These are phyloP conservation scores for Ahaetulla prasina DNA, from an alignment of 2,113 vertebrate species.

Conservation along the genomic window DNA sequence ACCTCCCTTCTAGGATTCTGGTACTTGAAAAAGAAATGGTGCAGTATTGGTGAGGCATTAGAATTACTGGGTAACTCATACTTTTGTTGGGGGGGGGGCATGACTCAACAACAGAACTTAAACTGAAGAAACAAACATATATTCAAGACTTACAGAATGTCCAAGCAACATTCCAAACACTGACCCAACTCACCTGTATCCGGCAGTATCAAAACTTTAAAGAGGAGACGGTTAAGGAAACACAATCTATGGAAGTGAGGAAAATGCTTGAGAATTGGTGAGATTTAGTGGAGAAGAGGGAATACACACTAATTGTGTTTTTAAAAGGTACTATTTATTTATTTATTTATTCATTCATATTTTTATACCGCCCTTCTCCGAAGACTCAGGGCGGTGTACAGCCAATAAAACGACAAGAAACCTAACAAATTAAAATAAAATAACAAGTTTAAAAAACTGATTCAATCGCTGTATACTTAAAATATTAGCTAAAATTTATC, in stretches of 20 bases:
- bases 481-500: too few relatives aligned
- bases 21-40: not conserved
- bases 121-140: not conserved
- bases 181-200: not conserved
- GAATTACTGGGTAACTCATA: not conserved
- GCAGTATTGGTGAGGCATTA: not conserved
- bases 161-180: not conserved
- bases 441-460: too few relatives aligned
- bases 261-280: not conserved
- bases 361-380: too few relatives aligned
- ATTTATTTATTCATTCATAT: too few relatives aligned
- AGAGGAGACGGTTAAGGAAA: not conserved
- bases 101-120: not conserved
- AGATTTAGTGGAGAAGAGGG: not conserved
- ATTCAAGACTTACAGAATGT: not conserved
- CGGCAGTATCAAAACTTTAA: not conserved
- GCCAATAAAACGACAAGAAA: too few relatives aligned
- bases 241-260: not conserved
- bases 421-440: too few relatives aligned
- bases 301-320: not conserved
- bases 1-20: not conserved
- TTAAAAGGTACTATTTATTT: not conserved
- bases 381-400: too few relatives aligned
- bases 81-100: not conserved
- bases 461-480: too few relatives aligned